Evolutionary conservation across 2,113 vertebrate genomes (phyloP).

Genomic region (Anguilla japonica): DNA sequence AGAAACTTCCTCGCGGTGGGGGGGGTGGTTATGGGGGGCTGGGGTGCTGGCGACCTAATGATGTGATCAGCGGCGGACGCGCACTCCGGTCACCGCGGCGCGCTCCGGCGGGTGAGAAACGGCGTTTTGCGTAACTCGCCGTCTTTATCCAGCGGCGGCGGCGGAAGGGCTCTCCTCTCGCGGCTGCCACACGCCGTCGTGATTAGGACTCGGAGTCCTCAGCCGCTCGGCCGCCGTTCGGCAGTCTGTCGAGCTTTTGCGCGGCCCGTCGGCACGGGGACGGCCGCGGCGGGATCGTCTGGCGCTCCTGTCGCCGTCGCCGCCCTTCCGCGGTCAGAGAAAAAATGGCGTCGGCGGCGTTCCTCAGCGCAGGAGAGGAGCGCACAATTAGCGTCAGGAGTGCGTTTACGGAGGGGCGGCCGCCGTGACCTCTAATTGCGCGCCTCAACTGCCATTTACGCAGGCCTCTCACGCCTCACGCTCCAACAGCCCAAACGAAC

Average conservation of each 20-base stretch:
- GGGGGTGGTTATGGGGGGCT: too few relatives aligned
- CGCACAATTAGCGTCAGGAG: too few relatives aligned
- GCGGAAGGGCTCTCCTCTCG: too few relatives aligned
- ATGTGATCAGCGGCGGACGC: background rate
- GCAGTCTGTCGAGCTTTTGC: background rate
- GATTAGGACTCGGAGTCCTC: background rate
- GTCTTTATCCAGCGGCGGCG: background rate
- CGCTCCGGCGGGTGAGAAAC: background rate
- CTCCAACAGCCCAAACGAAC: background rate
- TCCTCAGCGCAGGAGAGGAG: too few relatives aligned
- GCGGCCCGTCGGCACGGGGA: background rate
- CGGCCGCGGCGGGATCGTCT: background rate
- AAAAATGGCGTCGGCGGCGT: too few relatives aligned
- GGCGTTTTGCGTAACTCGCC: background rate
- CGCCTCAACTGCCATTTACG: background rate
- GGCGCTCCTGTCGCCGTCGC: background rate
- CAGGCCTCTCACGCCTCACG: background rate
- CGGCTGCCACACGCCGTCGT: background rate
- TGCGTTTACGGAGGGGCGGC: too few relatives aligned
- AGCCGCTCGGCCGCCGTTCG: background rate
- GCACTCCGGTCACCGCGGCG: background rate
- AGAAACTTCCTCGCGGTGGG: background rate
- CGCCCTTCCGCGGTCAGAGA: too few relatives aligned
- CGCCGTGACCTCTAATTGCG: too few relatives aligned
- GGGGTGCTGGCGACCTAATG: background rate